Base-by-base conservation (phyloP, 2,113 vertebrate genomes). In the Psophia crepitans region DNA sequence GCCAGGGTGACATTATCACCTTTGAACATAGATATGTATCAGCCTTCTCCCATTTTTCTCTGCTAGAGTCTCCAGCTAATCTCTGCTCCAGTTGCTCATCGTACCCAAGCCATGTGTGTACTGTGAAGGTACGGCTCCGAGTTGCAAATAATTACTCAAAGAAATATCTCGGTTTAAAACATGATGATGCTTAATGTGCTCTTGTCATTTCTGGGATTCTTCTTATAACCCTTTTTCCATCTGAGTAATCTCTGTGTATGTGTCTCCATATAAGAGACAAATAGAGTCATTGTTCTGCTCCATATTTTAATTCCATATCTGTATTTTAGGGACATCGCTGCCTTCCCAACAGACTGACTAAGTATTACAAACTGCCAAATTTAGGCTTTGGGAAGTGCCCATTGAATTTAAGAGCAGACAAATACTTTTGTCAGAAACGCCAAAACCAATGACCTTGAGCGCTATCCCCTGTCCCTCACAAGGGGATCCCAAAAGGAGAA, bases 1-100 rank as follows among this genome's bases (percentile, higher is more conserved):
- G 91, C 93, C 82, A 49, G 32, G 44, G 91, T 53, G 90, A 97
- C 96, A 94, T 91, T 97, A 97, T 97, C 92, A 94, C 95, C 96
- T 82, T 86, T 87, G 73, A 96, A 94, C 88, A n/a, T 14, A 66
- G 92, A 93, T 97, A 89, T 60, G 87, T 97, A 91, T 89, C 75
- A 43, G 79, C 82, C 89, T 89, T 92, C 82, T 90, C 70, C 94
- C 14, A 68, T 94, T 93, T 95, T 91, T 92, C 88, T 94, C 87
- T 92, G 90, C 93, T 94, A 88, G 83, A 93, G 77, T 81, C 65
- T 81, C 93, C 90, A 92, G 65, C 76, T 86, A 56, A 71, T 91
- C 41, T 89, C 89, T 58, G 85, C 74, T 85, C 83, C 92, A 87
- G 76, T 84, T 93, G 94, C 89, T 96, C 84, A 37, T 70, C 44